Evolutionary conservation across 37 sponge, comb jelly and placozoan genomes (phyloP).

Genomic region (Bolinopsis microptera): DNA sequence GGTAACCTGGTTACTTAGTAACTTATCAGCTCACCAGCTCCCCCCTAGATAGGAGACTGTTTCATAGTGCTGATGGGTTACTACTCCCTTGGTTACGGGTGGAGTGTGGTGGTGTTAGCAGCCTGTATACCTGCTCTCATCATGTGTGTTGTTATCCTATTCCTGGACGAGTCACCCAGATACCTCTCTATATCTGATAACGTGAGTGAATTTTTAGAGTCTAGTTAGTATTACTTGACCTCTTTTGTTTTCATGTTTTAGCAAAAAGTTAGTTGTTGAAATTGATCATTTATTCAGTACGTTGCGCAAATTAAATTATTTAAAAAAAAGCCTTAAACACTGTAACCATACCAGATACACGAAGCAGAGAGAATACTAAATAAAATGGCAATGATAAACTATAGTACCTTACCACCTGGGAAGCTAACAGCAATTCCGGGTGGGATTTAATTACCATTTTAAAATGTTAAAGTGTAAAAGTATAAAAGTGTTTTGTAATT

Average conservation of each 20-base stretch:
- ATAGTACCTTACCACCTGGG: conserved; percentile 10
- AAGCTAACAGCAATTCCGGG: neutral
- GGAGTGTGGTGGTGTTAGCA: conserved; percentile 13
- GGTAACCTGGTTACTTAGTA: no score
- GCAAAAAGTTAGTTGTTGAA: no score
- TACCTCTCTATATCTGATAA: conserved; percentile 22
- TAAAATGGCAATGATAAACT: conserved; percentile 10
- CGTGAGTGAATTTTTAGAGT: no score
- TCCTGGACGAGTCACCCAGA: conserved; percentile 11
- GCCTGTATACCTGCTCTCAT: conserved; percentile 3
- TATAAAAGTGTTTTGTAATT: no score
- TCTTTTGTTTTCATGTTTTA: no score
- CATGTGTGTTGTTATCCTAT: conserved; percentile 4
- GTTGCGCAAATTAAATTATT: no score
- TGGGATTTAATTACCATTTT: no score
- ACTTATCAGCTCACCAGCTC: neutral
- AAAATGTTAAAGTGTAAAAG: no score
- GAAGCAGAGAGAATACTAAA: conserved; percentile 12
- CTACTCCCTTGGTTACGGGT: neutral
- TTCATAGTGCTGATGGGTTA: conserved; percentile 24
- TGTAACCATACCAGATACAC: neutral
- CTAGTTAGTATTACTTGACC: no score
- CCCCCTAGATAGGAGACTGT: neutral
- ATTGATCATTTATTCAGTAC: no score
- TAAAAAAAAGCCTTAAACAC: no score